Conservation (phyloP, 2,113 vertebrate species). For the mouse (Mus musculus) region GRCm39 chr4:40684501-40685000, state of each 20-base stretch:
- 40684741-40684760: neutral
- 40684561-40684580: neutral
- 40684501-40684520: neutral
- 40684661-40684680: neutral
- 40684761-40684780: neutral
- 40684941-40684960: neutral
- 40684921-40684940: neutral
- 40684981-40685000: neutral
- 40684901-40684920: constrained; percentile 44
- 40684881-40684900: constrained; percentile 8
- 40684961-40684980: neutral
- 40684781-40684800: constrained; percentile 37
- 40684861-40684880: neutral
- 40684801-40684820: neutral
- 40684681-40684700: neutral
- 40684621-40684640: neutral
- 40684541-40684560: neutral
- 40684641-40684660: neutral
- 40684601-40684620: neutral
- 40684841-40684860: neutral
- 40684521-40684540: neutral
- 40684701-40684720: neutral
- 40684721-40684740: neutral
- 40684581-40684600: neutral
- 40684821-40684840: neutral